phyloP scores from a whole-genome alignment of 1,140 invertebrate genomes.

The Lepidostoma basale region DNA sequence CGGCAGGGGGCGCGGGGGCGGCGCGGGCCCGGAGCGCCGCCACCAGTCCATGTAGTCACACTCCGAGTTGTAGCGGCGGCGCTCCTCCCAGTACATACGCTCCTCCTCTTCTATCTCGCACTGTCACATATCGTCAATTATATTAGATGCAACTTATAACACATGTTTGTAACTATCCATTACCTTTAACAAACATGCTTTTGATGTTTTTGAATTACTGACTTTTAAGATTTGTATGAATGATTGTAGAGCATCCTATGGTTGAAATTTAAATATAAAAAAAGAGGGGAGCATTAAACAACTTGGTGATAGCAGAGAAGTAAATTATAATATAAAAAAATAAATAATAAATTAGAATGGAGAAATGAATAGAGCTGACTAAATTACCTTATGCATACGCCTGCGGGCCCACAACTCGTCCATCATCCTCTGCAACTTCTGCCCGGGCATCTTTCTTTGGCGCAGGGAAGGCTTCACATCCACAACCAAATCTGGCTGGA shows the following conservation, averaged over 20 bases:
- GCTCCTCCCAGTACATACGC: slow-evolving; percentile 88
- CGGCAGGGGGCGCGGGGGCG: slow-evolving; percentile 60
- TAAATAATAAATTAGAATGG: slow-evolving; percentile 45
- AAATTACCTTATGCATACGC: slow-evolving; percentile 62
- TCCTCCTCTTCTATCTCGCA: slow-evolving; percentile 74
- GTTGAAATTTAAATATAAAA: too few relatives aligned
- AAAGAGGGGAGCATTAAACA: too few relatives aligned
- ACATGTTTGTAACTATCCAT: too few relatives aligned
- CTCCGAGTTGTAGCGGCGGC: slow-evolving; percentile 79
- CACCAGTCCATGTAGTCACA: slow-evolving; percentile 84
- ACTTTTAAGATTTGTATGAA: too few relatives aligned
- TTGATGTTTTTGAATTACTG: too few relatives aligned
- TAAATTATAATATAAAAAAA: slow-evolving; percentile 30
- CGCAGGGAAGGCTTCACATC: slow-evolving; percentile 92
- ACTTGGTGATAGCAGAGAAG: too few relatives aligned
- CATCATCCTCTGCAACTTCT: slow-evolving; percentile 80
- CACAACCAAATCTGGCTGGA: slow-evolving; percentile 87
- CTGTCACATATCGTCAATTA: too few relatives aligned
- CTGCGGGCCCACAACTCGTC: slow-evolving; percentile 71
- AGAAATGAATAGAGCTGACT: background rate
- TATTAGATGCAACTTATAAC: too few relatives aligned
- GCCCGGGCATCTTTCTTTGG: slow-evolving; percentile 86
- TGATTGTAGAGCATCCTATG: too few relatives aligned
- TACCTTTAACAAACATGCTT: too few relatives aligned
- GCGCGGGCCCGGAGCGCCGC: slow-evolving; percentile 68